phyloP scores from a whole-genome alignment of 2,888 invertebrate genomes.

The Hymenopus coronatus region DNA sequence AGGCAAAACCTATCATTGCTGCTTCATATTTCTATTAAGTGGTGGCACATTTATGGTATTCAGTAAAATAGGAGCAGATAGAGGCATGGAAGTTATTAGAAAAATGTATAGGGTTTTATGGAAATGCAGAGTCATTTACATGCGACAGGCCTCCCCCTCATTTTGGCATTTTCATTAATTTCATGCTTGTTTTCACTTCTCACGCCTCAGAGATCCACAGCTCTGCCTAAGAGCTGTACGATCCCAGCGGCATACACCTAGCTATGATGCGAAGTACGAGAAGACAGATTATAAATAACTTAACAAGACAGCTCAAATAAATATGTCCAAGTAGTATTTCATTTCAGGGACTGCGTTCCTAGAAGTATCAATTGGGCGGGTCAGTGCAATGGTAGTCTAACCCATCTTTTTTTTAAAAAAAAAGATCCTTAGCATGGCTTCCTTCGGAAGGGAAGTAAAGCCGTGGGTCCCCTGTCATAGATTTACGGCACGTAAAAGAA shows the following conservation, averaged over 20 bases:
- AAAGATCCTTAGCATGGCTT: too few relatives aligned
- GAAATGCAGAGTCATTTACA: neutral
- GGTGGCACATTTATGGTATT: neutral
- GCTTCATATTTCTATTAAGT: neutral
- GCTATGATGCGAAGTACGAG: too few relatives aligned
- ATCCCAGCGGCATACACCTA: neutral
- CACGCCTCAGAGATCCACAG: neutral
- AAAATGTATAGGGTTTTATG: neutral
- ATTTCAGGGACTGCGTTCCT: too few relatives aligned
- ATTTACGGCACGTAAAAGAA: too few relatives aligned
- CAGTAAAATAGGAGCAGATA: neutral
- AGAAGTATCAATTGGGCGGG: too few relatives aligned
- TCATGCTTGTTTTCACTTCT: neutral
- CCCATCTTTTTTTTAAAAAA: too few relatives aligned
- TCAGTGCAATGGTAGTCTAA: too few relatives aligned
- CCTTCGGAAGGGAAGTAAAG: too few relatives aligned
- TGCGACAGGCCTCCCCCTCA: neutral
- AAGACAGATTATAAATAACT: too few relatives aligned
- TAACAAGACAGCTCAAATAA: too few relatives aligned
- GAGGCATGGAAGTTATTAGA: neutral
- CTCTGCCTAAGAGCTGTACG: neutral
- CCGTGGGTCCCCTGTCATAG: too few relatives aligned
- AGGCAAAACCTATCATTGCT: neutral
- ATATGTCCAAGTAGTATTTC: too few relatives aligned
- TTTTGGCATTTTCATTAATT: neutral